Percentiles rank a stretch among this genome's conserved stretches.
Evolutionary conservation across 2,113 vertebrate genomes (phyloP).

Genomic region (Ploceus nigricollis): DNA sequence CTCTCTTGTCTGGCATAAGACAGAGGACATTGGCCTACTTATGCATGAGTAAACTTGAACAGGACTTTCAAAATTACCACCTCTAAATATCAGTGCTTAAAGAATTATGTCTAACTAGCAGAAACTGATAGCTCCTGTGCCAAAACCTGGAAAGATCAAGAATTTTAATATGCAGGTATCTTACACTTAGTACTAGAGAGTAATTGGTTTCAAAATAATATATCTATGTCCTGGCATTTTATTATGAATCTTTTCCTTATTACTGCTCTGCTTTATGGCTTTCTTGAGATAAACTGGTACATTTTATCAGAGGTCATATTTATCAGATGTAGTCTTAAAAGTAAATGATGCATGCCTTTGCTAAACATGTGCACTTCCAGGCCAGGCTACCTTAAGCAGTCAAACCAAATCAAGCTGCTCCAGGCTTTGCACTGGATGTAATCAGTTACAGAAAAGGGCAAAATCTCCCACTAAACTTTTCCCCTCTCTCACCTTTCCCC

Average conservation of each 20-base stretch:
- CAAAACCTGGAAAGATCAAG: neutral
- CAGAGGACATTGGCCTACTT: neutral
- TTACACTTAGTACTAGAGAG: neutral
- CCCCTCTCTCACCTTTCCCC: slow-evolving; percentile 33
- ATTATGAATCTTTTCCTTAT: neutral
- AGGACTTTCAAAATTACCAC: neutral
- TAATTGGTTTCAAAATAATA: neutral
- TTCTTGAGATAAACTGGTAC: neutral
- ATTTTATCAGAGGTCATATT: neutral
- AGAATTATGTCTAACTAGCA: neutral
- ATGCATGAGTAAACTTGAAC: neutral
- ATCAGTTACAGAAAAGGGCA: neutral
- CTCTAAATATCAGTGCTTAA: neutral
- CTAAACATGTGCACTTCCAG: neutral
- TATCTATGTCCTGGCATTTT: neutral
- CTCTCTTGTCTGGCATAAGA: neutral
- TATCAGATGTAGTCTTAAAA: neutral
- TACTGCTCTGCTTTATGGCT: neutral
- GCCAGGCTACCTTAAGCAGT: neutral
- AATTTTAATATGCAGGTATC: neutral
- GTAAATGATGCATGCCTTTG: neutral
- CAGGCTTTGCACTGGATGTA: neutral
- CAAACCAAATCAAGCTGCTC: neutral
- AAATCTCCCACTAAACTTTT: slow-evolving; percentile 19
- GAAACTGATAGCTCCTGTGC: neutral